Conservation (phyloP, 2,888 invertebrate species). For the Nephrocerus scutellatus region DNA sequence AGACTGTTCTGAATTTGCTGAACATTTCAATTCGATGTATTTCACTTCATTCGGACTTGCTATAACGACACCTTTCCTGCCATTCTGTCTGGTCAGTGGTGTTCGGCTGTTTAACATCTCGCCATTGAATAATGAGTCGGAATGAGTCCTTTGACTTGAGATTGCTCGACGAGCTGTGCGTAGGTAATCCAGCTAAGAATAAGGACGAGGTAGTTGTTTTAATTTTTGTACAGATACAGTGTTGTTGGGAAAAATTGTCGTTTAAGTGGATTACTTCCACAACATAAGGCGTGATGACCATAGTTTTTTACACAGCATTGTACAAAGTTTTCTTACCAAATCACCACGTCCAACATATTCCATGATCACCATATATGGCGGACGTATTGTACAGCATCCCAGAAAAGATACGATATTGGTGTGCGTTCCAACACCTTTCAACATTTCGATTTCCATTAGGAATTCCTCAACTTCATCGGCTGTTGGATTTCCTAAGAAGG, state of each 20-base stretch:
- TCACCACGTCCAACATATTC: conserved; percentile 76
- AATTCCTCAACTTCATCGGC: conserved; percentile 62
- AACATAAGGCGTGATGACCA: too few species aligned
- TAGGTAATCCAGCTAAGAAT: conserved; percentile 17
- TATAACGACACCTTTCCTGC: too few species aligned
- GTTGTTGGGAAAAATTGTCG: too few species aligned
- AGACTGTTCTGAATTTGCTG: conserved; percentile 24
- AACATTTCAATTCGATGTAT: conserved; percentile 41
- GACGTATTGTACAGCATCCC: conserved; percentile 64
- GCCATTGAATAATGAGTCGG: conserved; percentile 4
- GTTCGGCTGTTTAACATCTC: neutral
- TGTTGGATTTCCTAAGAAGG: conserved; percentile 50
- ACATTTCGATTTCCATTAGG: conserved; percentile 66
- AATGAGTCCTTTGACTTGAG: conserved; percentile 7
- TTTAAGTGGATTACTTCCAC: too few species aligned
- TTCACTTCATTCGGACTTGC: conserved; percentile 30
- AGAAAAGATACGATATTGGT: conserved; percentile 64
- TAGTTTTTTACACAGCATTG: too few species aligned
- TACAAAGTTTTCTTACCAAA: conserved; percentile 53
- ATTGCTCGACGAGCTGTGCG: conserved; percentile 15
- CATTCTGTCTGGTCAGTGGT: too few species aligned
- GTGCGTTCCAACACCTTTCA: conserved; percentile 71
- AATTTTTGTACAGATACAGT: too few species aligned
- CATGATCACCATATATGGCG: conserved; percentile 67
- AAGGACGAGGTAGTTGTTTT: too few species aligned